phyloP scores from a whole-genome alignment of 2,113 vertebrate species.

The Campylorhamphus procurvoides region DNA sequence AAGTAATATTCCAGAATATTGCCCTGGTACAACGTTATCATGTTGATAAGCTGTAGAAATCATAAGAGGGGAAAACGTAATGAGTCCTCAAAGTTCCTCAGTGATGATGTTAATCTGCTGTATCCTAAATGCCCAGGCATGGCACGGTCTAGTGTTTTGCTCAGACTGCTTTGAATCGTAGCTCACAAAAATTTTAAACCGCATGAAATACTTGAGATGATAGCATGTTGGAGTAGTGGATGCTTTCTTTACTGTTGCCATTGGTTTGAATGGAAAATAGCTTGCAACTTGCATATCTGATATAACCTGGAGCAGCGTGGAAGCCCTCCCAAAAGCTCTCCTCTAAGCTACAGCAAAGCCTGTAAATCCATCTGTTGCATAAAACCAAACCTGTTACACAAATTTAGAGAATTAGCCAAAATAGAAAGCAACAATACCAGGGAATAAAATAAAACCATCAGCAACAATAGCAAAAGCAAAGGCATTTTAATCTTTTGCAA shows the following conservation, averaged over 20 bases:
- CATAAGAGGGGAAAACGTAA: background rate
- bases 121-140: background rate
- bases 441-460: background rate
- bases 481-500: background rate
- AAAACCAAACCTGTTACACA: background rate
- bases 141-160: background rate
- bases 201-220: background rate
- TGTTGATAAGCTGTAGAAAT: conserved; percentile 13
- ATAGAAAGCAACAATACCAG: background rate
- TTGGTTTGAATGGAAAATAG: background rate
- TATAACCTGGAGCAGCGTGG: background rate
- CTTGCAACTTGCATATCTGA: background rate
- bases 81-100: background rate
- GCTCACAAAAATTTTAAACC: background rate
- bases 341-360: background rate
- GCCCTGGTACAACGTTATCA: background rate
- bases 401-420: background rate
- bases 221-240: background rate
- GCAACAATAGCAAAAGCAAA: background rate
- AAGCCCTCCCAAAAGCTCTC: background rate
- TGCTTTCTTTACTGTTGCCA: background rate
- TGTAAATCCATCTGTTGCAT: background rate
- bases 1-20: conserved; percentile 1
- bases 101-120: background rate
- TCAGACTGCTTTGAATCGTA: background rate